Percentiles rank a stretch among this genome's conserved stretches.
These are phyloP conservation scores for Tamandua tetradactyla DNA, from an alignment of 2,797 vertebrate species.

Conservation along the genomic window DNA sequence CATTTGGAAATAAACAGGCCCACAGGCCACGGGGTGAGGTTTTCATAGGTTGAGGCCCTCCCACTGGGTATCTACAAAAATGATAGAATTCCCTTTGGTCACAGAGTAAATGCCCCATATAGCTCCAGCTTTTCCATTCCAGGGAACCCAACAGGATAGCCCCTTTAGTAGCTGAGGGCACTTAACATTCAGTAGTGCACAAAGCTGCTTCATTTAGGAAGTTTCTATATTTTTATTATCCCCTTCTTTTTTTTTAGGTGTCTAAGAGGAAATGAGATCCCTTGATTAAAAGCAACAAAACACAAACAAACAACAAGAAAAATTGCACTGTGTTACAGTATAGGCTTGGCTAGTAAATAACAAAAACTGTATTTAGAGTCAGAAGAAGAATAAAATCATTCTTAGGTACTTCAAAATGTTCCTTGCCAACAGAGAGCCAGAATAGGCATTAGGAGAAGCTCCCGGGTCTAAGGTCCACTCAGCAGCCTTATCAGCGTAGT, in stretches of 20 bases:
- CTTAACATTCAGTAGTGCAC: not conserved
- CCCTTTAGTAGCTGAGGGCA: not conserved
- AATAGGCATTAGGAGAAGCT: rapidly evolving
- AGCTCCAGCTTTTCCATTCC: not conserved
- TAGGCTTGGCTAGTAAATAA: conserved; percentile 12
- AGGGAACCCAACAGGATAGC: not conserved
- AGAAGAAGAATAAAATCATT: conserved; percentile 59
- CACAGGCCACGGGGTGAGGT: too few relatives aligned
- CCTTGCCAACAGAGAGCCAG: not conserved
- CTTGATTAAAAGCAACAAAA: not conserved
- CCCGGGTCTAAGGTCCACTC: not conserved
- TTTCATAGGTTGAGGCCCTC: not conserved
- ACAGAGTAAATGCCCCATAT: rapidly evolving
- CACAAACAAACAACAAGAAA: not conserved
- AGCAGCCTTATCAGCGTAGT: not conserved
- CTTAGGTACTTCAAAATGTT: not conserved
- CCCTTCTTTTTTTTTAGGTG: not conserved
- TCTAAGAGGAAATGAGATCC: not conserved
- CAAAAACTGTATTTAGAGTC: not conserved
- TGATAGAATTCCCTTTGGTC: not conserved
- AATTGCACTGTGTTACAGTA: not conserved
- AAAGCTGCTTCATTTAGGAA: not conserved
- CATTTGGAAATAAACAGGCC: not conserved
- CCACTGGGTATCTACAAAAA: not conserved
- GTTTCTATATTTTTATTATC: not conserved